A percentile compares a stretch with the other conserved stretches of the same genome.
phyloP scores from a whole-genome alignment of 1,140 invertebrate genomes.

The Drosophila melanogaster region Release_6_plus_ISO1_MT NT_033779.5:21950001-21950500 shows the following conservation, averaged over 20 bases:
- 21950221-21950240: conserved; percentile 78
- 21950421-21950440: conserved; percentile 27
- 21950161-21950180: conserved; percentile 26
- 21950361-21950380: conserved; percentile 61
- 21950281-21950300: conserved; percentile 80
- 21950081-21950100: conserved; percentile 71
- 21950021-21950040: conserved; percentile 49
- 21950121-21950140: conserved; percentile 74
- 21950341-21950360: conserved; percentile 67
- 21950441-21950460: neutral
- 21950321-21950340: conserved; percentile 83
- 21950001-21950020: conserved; percentile 78
- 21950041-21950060: conserved; percentile 11
- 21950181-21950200: conserved; percentile 44
- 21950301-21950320: conserved; percentile 81
- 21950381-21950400: conserved; percentile 39
- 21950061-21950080: neutral
- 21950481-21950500: too few relatives aligned
- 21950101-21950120: conserved; percentile 81
- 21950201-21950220: conserved; percentile 75
- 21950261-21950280: conserved; percentile 11
- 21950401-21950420: conserved; percentile 45
- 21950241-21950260: conserved; percentile 43
- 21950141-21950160: conserved; percentile 37
- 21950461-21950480: neutral